A percentile compares a stretch with the other conserved stretches of the same genome.
Evolutionary conservation across 2,888 invertebrate genomes (phyloP).

Genomic region (Nymphalis c-album): DNA sequence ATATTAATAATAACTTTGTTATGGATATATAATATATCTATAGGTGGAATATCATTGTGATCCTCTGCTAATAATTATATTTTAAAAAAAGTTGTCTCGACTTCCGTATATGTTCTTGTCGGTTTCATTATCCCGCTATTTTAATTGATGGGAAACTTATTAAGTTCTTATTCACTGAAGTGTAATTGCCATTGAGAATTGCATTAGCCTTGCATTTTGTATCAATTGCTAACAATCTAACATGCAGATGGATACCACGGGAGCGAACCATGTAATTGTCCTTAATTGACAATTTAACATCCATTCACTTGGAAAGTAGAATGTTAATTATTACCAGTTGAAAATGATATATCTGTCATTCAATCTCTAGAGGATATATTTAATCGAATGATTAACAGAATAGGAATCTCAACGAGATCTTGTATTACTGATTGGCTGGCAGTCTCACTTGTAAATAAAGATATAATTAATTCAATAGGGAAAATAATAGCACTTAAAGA

Average conservation of each 20-base stretch:
- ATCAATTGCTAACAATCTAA: slow-evolving; percentile 57
- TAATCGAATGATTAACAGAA: background rate
- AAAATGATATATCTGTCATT: slow-evolving; percentile 13
- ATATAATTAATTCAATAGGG: background rate
- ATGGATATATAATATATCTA: no score
- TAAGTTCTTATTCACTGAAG: slow-evolving; percentile 46
- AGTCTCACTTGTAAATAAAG: background rate
- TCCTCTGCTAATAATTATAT: background rate
- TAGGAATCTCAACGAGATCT: background rate
- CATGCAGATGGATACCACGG: slow-evolving; percentile 46
- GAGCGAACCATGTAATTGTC: slow-evolving; percentile 69
- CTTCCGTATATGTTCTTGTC: slow-evolving; percentile 11
- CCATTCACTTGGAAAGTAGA: slow-evolving; percentile 50
- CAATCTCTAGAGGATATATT: background rate
- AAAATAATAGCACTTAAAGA: no score
- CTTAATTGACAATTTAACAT: slow-evolving; percentile 70
- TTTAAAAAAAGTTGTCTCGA: slow-evolving; percentile 2
- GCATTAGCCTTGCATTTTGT: slow-evolving; percentile 66
- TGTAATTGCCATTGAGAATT: slow-evolving; percentile 65
- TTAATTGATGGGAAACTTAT: slow-evolving; percentile 26
- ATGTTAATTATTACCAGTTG: slow-evolving; percentile 36
- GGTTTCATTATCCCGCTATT: slow-evolving; percentile 23
- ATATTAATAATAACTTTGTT: no score
- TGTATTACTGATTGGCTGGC: background rate
- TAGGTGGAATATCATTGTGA: no score